Evolutionary conservation across 2,797 vertebrate genomes (phyloP).

Genomic region (Megalops cyprinoides): DNA sequence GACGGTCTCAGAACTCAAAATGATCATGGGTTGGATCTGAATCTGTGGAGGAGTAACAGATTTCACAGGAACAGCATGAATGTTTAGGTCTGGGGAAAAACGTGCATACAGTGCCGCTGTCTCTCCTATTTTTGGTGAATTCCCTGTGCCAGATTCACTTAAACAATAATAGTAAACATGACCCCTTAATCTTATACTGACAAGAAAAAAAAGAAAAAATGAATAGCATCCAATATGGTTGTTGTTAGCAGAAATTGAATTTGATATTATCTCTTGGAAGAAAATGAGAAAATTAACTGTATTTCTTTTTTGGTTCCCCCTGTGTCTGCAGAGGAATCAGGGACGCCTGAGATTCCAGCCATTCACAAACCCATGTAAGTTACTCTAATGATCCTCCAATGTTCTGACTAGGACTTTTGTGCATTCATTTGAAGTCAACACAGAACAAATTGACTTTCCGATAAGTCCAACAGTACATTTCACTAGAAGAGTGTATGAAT

Average conservation of each 20-base stretch:
- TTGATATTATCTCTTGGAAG: not conserved
- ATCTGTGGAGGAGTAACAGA: not conserved
- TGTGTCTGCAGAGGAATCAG: no score
- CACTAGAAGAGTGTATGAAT: not conserved
- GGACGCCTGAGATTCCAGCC: no score
- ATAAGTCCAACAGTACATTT: not conserved
- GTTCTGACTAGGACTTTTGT: not conserved
- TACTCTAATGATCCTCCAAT: not conserved
- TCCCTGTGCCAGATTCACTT: no score
- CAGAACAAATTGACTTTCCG: not conserved
- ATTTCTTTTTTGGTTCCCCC: not conserved
- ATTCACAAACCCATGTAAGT: not conserved
- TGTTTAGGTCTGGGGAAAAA: not conserved
- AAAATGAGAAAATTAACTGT: not conserved
- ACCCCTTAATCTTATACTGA: no score
- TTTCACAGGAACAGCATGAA: not conserved
- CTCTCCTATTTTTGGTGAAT: no score
- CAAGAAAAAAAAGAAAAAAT: no score
- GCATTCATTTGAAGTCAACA: not conserved
- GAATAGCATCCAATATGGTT: not conserved
- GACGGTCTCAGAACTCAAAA: not conserved
- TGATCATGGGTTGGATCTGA: not conserved
- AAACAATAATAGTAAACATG: no score
- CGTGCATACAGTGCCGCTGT: not conserved
- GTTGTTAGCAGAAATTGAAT: not conserved